Evolutionary conservation across 2,797 vertebrate species (phyloP), one percentile per base, ranked within the genome.

Genomic region (Ctenosaura bakeri): DNA sequence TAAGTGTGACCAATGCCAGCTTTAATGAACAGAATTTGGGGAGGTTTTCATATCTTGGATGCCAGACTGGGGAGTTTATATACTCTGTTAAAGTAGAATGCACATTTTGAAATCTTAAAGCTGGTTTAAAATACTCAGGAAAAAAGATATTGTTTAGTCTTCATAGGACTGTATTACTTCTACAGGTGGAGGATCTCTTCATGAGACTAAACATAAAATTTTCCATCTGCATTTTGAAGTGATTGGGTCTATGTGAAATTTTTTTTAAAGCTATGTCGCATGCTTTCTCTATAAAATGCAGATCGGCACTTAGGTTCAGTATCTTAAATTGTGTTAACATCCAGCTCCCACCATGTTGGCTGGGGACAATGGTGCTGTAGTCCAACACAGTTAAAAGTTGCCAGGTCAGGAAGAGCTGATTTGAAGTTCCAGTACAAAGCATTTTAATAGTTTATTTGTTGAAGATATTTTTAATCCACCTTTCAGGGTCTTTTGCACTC

Each of bases 41-140:
- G 73, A 29, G 89, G 32, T 83, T 8, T 79, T 73, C 71, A 73
- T 91, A 86, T 91, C 56, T 77, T 32, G 86, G 80, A 76, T 85
- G 18, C 8, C 24, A n/a, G 1, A 5, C 3, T 82, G 14, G 35
- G 88, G 91, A 91, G 26, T 62, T 91, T 82, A 50, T 76, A 71
- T 0, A 73, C 54, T 87, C 35, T 0, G 62, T 4, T 80, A 16
- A 10, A 80, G 2, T 90, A 46, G 7, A 56, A 46, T 88, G n/a
- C 62, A 88, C 59, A 24, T 69, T 5, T 7, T 14, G 6, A 22
- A 87, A 83, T 83, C 9, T 56, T 38, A 52, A 5, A 35, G n/a
- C 64, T 74, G 29, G 54, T 74, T 32, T 76, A 10, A 62, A 62
- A 69, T 54, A 54, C 14, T 6, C 13, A 52, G 52, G 38, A 6